Base-by-base conservation (phyloP, 2,888 invertebrate genomes). In the Thalpophila matura region DNA sequence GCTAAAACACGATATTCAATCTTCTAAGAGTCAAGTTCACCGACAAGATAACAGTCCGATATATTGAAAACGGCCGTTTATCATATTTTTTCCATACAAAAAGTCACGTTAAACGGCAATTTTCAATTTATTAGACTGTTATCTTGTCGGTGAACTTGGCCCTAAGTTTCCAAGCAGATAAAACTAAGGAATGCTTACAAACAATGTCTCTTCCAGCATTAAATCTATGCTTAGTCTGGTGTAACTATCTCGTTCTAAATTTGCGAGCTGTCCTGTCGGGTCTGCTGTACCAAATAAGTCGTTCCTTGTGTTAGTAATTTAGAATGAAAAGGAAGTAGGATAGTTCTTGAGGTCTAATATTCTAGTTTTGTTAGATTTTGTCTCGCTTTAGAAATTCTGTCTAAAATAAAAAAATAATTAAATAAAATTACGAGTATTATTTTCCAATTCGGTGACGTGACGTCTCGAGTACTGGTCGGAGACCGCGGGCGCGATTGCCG, bases 271-370 rank as follows among this genome's bases (percentile, higher is more conserved):
- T 22, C n/a, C 27, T 70, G 16, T 33, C 12, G 16, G 51, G 29
- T 75, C 66, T 55, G 38, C 35, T 45, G 49, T 46, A 33, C 33
- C 42, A 56, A 71, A 71, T 66, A 75, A 60, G 49, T 58, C 55
- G 31, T 42, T 65, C 45, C 64, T 55, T 65, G 65, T 75, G 56
- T 45, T 18, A 61, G 71, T 64, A 53, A 75, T 69, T 79, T 69
- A 57, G 51, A 35, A 54, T 38, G 16, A 22, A 56, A 54, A 31
- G 38, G 45, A 47, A 40, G 18, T 27, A n/a, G 24, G 4, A 26
- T 49, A 38, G 29, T 33, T 35, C 9, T 37, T n/a, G 29, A 12
- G 12, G 58, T 50, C 4, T 31, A 20, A n/a, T 2, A 12, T 29
- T 1, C 49, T 51, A 35, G n/a, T 27, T 27, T 57, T 57, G 26